Evolutionary conservation across 2,797 vertebrate species (phyloP).

Genomic region (Paratrypauchen microcephalus): DNA sequence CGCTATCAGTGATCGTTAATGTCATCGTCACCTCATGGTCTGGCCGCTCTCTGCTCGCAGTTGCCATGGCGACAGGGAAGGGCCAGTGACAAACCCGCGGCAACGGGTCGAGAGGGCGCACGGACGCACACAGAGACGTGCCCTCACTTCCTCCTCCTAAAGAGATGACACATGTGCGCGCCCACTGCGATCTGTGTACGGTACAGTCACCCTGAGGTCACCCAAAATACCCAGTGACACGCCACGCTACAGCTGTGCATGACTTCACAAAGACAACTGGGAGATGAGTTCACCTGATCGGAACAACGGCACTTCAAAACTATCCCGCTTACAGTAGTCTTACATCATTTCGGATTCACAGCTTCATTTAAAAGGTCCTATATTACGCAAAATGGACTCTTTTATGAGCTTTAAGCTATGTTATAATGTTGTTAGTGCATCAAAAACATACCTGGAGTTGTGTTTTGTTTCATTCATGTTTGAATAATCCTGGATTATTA

Average conservation of each 20-base stretch:
- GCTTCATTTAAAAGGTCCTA: not conserved
- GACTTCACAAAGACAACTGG: constrained; percentile 66
- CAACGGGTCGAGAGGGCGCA: not conserved
- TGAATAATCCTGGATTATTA: too few species aligned
- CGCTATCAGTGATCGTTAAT: constrained; percentile 39
- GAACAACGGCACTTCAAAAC: not conserved
- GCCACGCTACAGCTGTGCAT: constrained; percentile 55
- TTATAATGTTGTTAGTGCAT: too few species aligned
- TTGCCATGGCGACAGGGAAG: constrained; percentile 41
- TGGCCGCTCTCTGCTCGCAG: constrained; percentile 37
- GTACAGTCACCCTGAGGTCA: constrained; percentile 64
- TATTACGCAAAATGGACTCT: too few species aligned
- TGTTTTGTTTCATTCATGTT: too few species aligned
- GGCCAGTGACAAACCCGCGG: constrained; percentile 23
- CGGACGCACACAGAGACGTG: constrained; percentile 25
- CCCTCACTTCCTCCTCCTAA: constrained; percentile 50
- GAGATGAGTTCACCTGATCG: constrained; percentile 61
- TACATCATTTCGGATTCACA: not conserved
- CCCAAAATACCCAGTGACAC: constrained; percentile 72
- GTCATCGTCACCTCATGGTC: constrained; percentile 48
- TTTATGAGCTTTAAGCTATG: too few species aligned
- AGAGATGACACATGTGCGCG: constrained; percentile 51
- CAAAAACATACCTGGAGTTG: too few species aligned
- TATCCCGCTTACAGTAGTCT: not conserved
- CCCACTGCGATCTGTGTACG: constrained; percentile 39